phyloP scores from a whole-genome alignment of 30 jellyfish, hydroid and myxozoan genomes.

The Catostylus mosaicus region DNA sequence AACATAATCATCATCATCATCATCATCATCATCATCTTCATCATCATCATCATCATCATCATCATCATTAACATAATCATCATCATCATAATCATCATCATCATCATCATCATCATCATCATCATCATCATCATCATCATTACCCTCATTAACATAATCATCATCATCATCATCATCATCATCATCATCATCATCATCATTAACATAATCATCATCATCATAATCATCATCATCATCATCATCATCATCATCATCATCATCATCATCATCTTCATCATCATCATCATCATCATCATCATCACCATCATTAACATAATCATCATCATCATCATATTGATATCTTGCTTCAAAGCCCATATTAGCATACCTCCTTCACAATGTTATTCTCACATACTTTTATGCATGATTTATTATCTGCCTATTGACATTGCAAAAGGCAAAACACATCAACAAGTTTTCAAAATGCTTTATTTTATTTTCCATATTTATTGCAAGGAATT shows the following conservation, averaged over 20 bases:
- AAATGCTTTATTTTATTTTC: too few relatives aligned
- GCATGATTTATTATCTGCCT: too few relatives aligned
- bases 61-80: too few relatives aligned
- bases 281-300: slow-evolving; percentile 12
- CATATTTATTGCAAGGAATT: too few relatives aligned
- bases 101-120: slow-evolving; percentile 1
- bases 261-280: slow-evolving; percentile 9
- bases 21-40: neutral
- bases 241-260: slow-evolving; percentile 3
- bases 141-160: too few relatives aligned
- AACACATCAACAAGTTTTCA: too few relatives aligned
- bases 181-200: slow-evolving; percentile 15
- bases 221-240: neutral
- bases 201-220: slow-evolving; percentile 1
- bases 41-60: neutral
- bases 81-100: too few relatives aligned
- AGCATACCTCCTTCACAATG: too few relatives aligned
- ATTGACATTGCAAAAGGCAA: too few relatives aligned
- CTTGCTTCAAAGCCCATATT: too few relatives aligned
- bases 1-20: too few relatives aligned
- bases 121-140: slow-evolving; percentile 18
- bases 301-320: neutral
- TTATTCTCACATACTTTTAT: too few relatives aligned
- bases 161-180: neutral
- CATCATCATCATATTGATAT: neutral